A percentile compares a stretch with the other conserved stretches of the same genome.
phyloP scores from a whole-genome alignment of 1,140 invertebrate genomes.

The Neodiprion virginianus region DNA sequence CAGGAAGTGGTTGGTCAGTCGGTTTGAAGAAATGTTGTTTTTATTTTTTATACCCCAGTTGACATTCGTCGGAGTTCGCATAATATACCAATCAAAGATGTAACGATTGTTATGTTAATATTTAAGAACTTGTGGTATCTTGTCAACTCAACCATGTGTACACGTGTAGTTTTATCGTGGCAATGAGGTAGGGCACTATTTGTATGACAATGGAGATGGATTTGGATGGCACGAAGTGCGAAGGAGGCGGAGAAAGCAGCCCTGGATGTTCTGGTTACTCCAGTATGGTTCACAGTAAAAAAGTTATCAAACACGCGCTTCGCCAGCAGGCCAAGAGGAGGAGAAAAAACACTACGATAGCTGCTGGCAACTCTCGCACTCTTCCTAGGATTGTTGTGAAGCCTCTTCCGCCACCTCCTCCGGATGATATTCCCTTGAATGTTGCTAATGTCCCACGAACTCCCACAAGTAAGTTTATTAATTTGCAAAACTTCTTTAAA shows the following conservation, averaged over 20 bases:
- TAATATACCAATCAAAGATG: slow-evolving; percentile 14
- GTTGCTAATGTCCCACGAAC: slow-evolving; percentile 48
- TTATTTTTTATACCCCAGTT: slow-evolving; percentile 27
- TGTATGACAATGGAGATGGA: slow-evolving; percentile 28
- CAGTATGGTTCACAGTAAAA: slow-evolving; percentile 63
- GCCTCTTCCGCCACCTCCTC: slow-evolving; percentile 69
- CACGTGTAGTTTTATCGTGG: slow-evolving; percentile 11
- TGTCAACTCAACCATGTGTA: not conserved
- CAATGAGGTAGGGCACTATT: not conserved
- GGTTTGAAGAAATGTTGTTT: slow-evolving; percentile 23
- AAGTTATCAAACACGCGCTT: slow-evolving; percentile 74
- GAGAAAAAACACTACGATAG: slow-evolving; percentile 78
- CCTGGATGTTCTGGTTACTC: slow-evolving; percentile 52
- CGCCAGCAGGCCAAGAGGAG: slow-evolving; percentile 81
- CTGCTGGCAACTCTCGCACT: slow-evolving; percentile 71
- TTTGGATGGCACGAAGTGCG: slow-evolving; percentile 41
- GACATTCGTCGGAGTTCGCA: slow-evolving; percentile 8
- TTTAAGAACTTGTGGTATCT: not conserved
- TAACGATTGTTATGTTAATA: not conserved
- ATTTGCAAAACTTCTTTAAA: not conserved
- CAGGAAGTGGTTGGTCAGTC: slow-evolving; percentile 11
- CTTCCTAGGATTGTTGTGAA: slow-evolving; percentile 76
- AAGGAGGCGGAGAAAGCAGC: slow-evolving; percentile 47
- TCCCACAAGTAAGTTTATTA: slow-evolving; percentile 42
- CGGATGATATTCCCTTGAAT: slow-evolving; percentile 49